phyloP scores from a whole-genome alignment of 2,113 vertebrate genomes.

The Macrotis lagotis region DNA sequence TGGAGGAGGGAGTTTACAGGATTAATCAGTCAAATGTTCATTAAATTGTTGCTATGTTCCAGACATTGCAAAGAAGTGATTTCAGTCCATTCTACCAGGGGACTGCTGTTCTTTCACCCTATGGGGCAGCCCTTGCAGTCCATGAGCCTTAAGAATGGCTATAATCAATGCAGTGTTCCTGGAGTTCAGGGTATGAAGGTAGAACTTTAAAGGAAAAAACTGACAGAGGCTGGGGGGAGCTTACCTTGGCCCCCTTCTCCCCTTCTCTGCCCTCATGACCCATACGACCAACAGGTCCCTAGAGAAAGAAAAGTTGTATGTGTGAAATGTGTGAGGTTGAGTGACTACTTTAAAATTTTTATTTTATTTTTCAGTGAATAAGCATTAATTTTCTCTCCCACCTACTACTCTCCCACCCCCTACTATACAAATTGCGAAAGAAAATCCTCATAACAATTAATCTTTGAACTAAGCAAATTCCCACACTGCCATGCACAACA shows the following conservation, averaged over 20 bases:
- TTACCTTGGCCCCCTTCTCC: constrained; percentile 91
- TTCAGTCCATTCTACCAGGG: background rate
- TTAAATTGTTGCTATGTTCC: background rate
- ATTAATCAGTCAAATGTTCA: background rate
- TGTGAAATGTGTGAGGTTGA: background rate
- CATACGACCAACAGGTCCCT: constrained; percentile 87
- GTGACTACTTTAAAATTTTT: fast-evolving
- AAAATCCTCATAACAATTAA: background rate
- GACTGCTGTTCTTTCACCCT: fast-evolving
- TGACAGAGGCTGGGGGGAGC: background rate
- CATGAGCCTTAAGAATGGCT: background rate
- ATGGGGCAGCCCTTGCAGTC: background rate
- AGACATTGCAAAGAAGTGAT: background rate
- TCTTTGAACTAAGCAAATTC: constrained; percentile 52
- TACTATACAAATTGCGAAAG: constrained; percentile 42
- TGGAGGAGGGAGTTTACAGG: constrained; percentile 56
- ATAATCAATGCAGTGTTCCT: background rate
- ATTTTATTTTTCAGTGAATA: background rate
- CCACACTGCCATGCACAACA: constrained; percentile 43
- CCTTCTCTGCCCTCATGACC: constrained; percentile 92
- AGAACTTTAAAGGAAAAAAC: background rate
- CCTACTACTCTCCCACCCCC: fast-evolving
- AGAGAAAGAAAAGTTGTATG: constrained; percentile 8
- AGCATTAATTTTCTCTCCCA: background rate
- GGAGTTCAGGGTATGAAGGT: background rate